These are phyloP conservation scores for Anastrepha ludens DNA, from an alignment of 1,140 invertebrate genomes.

Conservation along the genomic window DNA sequence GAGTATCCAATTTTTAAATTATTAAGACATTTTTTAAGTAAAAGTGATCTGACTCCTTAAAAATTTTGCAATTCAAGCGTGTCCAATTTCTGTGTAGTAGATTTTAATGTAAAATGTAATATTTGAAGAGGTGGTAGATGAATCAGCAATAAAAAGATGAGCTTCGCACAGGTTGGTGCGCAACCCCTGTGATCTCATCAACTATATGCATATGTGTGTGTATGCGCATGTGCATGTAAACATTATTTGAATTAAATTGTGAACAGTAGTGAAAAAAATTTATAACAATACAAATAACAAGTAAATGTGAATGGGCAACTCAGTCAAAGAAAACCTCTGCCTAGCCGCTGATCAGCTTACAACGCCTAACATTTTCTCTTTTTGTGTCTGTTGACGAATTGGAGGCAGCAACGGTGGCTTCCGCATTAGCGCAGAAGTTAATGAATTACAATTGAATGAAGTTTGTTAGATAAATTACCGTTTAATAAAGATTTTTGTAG, in stretches of 20 bases:
- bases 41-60: no score
- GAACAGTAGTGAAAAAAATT: neutral
- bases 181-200: neutral
- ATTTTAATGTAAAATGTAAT: neutral
- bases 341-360: neutral
- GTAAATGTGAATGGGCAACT: neutral
- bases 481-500: slow-evolving; percentile 56
- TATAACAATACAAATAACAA: slow-evolving; percentile 10
- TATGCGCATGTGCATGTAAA: neutral
- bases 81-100: no score
- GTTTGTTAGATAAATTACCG: slow-evolving; percentile 52
- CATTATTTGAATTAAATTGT: slow-evolving; percentile 1
- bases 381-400: neutral
- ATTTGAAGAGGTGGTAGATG: neutral
- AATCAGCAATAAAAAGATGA: neutral
- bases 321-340: neutral
- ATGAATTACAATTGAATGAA: slow-evolving; percentile 15
- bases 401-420: neutral
- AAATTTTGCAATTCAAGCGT: no score
- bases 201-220: no score
- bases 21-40: no score
- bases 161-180: neutral
- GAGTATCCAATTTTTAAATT: no score
- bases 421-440: neutral
- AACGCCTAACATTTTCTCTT: neutral